These are phyloP conservation scores for Agrochola lychnidis DNA, from an alignment of 2,888 invertebrate species.

Conservation along the genomic window DNA sequence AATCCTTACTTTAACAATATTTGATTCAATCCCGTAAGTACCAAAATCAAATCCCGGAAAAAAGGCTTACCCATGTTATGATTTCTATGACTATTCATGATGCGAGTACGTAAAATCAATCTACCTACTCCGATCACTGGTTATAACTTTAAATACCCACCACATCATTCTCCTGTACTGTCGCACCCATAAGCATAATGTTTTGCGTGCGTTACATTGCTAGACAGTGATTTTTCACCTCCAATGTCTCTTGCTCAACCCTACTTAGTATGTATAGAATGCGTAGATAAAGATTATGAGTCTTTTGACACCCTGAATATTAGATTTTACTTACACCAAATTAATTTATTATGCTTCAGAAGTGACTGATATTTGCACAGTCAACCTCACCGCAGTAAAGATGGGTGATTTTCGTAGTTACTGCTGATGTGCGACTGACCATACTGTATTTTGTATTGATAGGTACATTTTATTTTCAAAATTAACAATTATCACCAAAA, in stretches of 20 bases:
- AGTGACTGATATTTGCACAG: slow-evolving; percentile 5
- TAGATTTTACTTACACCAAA: neutral
- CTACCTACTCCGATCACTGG: no score
- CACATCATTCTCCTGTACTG: neutral
- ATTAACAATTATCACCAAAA: neutral
- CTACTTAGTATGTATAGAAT: neutral
- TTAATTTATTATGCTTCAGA: neutral
- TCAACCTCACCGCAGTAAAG: neutral
- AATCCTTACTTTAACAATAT: no score
- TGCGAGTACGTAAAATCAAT: no score
- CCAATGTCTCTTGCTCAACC: neutral
- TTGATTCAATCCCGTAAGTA: no score
- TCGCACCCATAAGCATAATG: no score
- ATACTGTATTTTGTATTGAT: neutral
- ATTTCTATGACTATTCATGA: no score
- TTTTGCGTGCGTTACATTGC: no score
- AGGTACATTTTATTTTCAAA: neutral
- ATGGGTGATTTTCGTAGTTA: neutral
- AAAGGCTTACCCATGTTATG: no score
- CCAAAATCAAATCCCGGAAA: no score
- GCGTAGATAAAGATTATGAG: neutral
- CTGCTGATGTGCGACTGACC: slow-evolving; percentile 1
- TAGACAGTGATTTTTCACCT: neutral
- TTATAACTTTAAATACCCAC: neutral
- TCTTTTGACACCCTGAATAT: neutral